Evolutionary conservation across 2,113 vertebrate species (phyloP).

Genomic region (Otocyon megalotis): DNA sequence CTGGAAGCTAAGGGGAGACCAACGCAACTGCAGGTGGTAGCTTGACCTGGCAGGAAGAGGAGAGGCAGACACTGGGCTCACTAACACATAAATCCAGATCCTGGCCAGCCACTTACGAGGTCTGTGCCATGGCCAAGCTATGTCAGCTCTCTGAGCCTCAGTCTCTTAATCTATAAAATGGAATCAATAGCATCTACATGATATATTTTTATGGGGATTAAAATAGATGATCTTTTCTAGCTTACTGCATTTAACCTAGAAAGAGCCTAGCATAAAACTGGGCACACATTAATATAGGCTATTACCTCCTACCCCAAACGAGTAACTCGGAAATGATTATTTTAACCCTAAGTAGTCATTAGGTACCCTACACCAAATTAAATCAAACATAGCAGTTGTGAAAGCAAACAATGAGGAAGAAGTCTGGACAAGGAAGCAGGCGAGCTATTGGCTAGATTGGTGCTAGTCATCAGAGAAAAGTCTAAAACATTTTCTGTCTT

Average conservation of each 20-base stretch:
- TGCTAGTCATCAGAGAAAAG: background rate
- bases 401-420: background rate
- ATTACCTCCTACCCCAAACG: background rate
- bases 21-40: fast-evolving
- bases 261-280: background rate
- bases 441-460: background rate
- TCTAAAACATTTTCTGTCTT: background rate
- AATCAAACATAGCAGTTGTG: background rate
- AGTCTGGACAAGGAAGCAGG: background rate
- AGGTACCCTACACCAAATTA: background rate
- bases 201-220: background rate
- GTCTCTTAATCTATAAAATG: constrained; percentile 24
- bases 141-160: background rate
- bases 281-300: background rate
- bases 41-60: background rate
- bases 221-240: background rate
- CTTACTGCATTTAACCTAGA: background rate
- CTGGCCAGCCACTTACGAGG: background rate
- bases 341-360: background rate
- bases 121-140: background rate
- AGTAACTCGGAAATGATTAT: background rate
- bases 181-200: background rate
- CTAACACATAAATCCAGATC: background rate
- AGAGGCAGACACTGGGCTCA: background rate
- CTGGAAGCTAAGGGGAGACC: background rate